Evolutionary conservation across 2,888 invertebrate species (phyloP), one percentile per base, ranked within the genome.

Genomic region (Rhagonycha fulva): DNA sequence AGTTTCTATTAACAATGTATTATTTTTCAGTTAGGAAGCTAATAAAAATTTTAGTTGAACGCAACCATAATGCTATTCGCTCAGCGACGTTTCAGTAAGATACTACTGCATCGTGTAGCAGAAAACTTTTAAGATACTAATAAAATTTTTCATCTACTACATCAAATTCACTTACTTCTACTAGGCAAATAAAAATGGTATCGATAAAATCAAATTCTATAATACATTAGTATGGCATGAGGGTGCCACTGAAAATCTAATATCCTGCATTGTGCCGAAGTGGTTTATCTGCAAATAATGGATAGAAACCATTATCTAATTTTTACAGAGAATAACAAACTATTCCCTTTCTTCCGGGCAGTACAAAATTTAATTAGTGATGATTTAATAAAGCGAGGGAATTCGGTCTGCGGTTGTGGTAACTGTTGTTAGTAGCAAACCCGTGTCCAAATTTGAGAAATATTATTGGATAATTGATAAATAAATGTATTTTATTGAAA

Each of bases 281-380:
- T 23, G 71, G 28, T 23, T 69, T 73, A 68, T 73, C 68, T 68
- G 12, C 62, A 68, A 69, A 73, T 69, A 66, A 68, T 14, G 26
- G 63, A 14, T 30, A 30, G 70, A 26, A 62, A 14, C 62, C 73
- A 73, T 73, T 73, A 68, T 60, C 69, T 63, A 63, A 70, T 74
- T 74, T 68, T 74, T 74, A 26, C 62, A 47, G 63, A 70, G 63
- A 70, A 30, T 30, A 73, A 32, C 70, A 19, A 68, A 61, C 47
- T 47, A 47, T 47, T 32, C 74, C 74, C 19, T 47, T 68, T 70
- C 74, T 70, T 70, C 74, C 70, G 74, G 70, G 32, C 74, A 74
- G 70, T 24, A 32, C 69, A 74, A 73, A 74, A 74, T 74, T 74
- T 74, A 74, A 71, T 71, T 74, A 74, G 74, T 62, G 74, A 62